Evolutionary conservation across 2,888 invertebrate species (phyloP).

Genomic region (Sesia bembeciformis): DNA sequence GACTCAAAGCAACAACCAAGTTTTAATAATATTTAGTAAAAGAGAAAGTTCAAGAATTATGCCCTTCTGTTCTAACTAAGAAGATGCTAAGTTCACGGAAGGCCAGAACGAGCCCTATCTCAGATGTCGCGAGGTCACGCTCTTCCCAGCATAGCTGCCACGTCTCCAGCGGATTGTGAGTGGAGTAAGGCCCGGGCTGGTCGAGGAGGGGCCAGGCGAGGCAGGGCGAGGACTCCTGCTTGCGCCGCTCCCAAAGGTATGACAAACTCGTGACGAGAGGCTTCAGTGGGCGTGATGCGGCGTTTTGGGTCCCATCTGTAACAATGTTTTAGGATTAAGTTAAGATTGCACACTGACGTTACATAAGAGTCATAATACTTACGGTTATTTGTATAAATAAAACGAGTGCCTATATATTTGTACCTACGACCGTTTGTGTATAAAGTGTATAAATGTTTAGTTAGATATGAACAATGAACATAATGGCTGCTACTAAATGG

Average conservation of each 20-base stretch:
- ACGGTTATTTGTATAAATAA: too few relatives aligned
- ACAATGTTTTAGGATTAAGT: not conserved
- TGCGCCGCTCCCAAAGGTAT: slow-evolving; percentile 56
- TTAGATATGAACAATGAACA: too few relatives aligned
- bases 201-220: slow-evolving; percentile 46
- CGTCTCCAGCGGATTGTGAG: slow-evolving; percentile 78
- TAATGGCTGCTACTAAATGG: too few relatives aligned
- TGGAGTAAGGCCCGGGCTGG: slow-evolving; percentile 67
- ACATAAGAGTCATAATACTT: too few relatives aligned
- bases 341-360: too few relatives aligned
- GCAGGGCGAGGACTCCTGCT: slow-evolving; percentile 62
- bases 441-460: too few relatives aligned
- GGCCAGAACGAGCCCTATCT: slow-evolving; percentile 28
- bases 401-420: too few relatives aligned
- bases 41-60: too few relatives aligned
- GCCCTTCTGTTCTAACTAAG: too few relatives aligned
- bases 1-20: too few relatives aligned
- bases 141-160: slow-evolving; percentile 77
- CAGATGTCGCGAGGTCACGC: slow-evolving; percentile 70
- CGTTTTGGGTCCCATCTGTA: slow-evolving; percentile 93
- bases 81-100: not conserved
- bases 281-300: slow-evolving; percentile 93
- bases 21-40: too few relatives aligned
- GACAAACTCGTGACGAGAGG: slow-evolving; percentile 89
- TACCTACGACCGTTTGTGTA: too few relatives aligned